Percentiles rank a stretch among this genome's conserved stretches.
These are phyloP conservation scores for Geococcyx californianus DNA, from an alignment of 2,113 vertebrate species.

Conservation along the genomic window DNA sequence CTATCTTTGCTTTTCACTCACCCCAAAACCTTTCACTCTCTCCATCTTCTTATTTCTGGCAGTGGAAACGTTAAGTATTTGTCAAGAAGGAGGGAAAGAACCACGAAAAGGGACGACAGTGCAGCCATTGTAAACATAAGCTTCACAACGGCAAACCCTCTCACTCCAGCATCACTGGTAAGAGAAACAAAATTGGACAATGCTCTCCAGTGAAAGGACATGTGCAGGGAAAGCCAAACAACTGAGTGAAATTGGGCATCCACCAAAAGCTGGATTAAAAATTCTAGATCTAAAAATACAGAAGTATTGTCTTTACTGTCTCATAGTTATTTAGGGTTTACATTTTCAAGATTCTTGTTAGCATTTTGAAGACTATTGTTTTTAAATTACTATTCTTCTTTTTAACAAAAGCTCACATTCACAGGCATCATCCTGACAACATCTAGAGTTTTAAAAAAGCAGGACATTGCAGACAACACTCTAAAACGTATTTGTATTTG, in stretches of 20 bases:
- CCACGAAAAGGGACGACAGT: not conserved
- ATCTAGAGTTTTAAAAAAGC: not conserved
- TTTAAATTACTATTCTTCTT: not conserved
- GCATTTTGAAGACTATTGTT: not conserved
- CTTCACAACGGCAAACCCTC: not conserved
- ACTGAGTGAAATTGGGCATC: not conserved
- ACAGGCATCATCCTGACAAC: not conserved
- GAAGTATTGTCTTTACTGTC: not conserved
- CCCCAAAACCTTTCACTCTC: not conserved
- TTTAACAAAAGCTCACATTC: not conserved
- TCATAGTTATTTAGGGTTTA: not conserved
- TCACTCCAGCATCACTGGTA: not conserved
- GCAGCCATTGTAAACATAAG: not conserved
- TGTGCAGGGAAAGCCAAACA: not conserved
- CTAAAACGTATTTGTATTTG: too few relatives aligned
- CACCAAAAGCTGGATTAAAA: not conserved
- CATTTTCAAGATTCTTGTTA: not conserved
- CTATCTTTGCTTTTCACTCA: not conserved
- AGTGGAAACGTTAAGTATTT: not conserved
- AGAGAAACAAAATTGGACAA: not conserved
- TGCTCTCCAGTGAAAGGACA: not conserved
- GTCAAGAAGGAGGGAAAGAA: not conserved
- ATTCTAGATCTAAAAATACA: not conserved
- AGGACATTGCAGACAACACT: not conserved
- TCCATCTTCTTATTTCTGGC: not conserved